Conservation (phyloP, 2,797 vertebrate species). For the Anguilla anguilla region DNA sequence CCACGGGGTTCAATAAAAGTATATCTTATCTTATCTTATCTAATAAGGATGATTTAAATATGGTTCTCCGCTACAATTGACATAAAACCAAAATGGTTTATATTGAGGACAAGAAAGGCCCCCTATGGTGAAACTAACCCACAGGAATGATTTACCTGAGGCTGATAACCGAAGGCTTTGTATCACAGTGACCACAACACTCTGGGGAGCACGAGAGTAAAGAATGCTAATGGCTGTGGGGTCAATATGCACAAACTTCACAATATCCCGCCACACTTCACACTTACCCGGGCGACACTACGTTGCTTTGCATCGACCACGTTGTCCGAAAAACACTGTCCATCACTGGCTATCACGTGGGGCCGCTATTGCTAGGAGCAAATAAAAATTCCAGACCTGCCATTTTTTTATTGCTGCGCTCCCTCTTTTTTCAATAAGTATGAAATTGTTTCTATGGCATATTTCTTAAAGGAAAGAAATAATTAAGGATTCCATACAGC, state of each 20-base stretch:
- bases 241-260: not conserved
- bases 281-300: not conserved
- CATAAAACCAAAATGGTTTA: too few species aligned
- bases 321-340: not conserved
- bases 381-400: not conserved
- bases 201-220: not conserved
- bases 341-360: not conserved
- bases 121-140: too few species aligned
- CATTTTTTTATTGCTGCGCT: not conserved
- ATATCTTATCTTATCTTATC: too few species aligned
- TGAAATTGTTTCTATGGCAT: not conserved
- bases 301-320: not conserved
- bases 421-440: not conserved
- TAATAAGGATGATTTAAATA: too few species aligned
- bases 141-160: not conserved
- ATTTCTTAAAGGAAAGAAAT: not conserved
- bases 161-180: not conserved
- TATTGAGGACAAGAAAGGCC: too few species aligned
- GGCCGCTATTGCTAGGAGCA: too few species aligned
- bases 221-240: not conserved
- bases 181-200: not conserved
- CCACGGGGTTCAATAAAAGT: too few species aligned
- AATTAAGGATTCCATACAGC: not conserved
- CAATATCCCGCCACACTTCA: not conserved
- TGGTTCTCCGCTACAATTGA: too few species aligned